Base-by-base conservation (phyloP, 2,888 invertebrate genomes). In the Timandra comae region DNA sequence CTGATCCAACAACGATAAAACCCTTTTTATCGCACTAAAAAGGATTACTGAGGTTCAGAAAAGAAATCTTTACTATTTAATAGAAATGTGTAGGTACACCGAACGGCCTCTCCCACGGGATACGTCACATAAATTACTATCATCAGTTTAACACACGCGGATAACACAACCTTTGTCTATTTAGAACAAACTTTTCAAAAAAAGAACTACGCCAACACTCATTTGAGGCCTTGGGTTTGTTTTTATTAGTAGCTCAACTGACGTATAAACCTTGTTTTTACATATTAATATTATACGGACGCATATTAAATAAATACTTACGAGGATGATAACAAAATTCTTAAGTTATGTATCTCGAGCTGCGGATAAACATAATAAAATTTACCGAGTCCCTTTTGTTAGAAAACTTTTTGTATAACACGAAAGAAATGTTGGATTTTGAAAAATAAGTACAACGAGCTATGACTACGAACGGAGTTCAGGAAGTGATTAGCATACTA, bases 1-100 rank as follows among this genome's bases (percentile, higher is more conserved):
- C 80, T 78, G 79, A 79, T 79, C 80, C 75, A 68, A 71, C 72
- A 64, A 51, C 73, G 68, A 77, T 78, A 79, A 78, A 79, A 67
- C 74, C 75, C 69, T 72, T 80, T 77, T 81, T 73, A 77, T 73
- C 60, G 67, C 54, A 63, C 61, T 66, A 67, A 70, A 74, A 75
- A 66, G 65, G 74, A 71, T 75, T 76, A 73, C 63, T 64, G 60
- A 65, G 69, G 66, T 68, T 67, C 65, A 49, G 68, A 63, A 63
- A 64, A 67, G 64, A 63, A 63, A 64, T 62, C 56, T 52, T 58
- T 62, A 56, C 61, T 61, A 63, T 66, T 64, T 64, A 64, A 63
- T 66, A 65, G 53, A 62, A 64, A 66, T 62, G 47, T 50, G 55
- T 50, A 54, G 49, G 52, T 47, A 54, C 43, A 47, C 50, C 50